Conservation (phyloP, 2,113 vertebrate genomes). For the Actenoides hombroni region DNA sequence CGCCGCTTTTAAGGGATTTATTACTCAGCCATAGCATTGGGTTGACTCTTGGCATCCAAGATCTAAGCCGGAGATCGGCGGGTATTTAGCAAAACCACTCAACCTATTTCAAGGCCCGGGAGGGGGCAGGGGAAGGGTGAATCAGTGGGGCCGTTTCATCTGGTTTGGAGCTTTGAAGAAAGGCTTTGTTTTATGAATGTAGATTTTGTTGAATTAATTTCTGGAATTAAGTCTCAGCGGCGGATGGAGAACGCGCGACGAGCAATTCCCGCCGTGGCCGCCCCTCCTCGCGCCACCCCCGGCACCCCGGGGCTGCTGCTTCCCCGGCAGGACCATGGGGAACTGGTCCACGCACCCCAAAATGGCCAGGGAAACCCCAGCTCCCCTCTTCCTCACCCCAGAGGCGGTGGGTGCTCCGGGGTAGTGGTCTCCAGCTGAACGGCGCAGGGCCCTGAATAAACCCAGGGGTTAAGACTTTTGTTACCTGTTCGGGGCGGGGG, state of each 20-base stretch:
- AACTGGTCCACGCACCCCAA: fast-evolving
- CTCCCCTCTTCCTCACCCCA: background rate
- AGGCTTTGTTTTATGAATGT: background rate
- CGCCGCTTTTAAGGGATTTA: constrained; percentile 42
- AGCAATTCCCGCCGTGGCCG: fast-evolving
- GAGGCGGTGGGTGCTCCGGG: fast-evolving
- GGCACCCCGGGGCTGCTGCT: background rate
- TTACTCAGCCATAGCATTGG: constrained; percentile 9
- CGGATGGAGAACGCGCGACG: background rate
- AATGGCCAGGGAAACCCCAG: fast-evolving
- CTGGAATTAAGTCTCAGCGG: background rate
- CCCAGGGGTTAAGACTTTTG: fast-evolving
- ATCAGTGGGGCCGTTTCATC: background rate
- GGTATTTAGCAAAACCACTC: background rate
- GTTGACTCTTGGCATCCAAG: constrained; percentile 55
- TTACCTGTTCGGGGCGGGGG: fast-evolving
- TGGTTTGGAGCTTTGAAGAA: background rate
- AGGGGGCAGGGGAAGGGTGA: background rate
- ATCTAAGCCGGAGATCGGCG: background rate
- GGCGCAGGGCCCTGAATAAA: background rate
- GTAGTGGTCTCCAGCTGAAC: fast-evolving
- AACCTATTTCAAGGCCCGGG: background rate
- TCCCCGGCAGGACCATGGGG: fast-evolving
- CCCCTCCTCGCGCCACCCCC: background rate
- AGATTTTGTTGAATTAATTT: background rate